Evolutionary conservation across 2,113 vertebrate genomes (phyloP).

Genomic region (Siniperca knerii): DNA sequence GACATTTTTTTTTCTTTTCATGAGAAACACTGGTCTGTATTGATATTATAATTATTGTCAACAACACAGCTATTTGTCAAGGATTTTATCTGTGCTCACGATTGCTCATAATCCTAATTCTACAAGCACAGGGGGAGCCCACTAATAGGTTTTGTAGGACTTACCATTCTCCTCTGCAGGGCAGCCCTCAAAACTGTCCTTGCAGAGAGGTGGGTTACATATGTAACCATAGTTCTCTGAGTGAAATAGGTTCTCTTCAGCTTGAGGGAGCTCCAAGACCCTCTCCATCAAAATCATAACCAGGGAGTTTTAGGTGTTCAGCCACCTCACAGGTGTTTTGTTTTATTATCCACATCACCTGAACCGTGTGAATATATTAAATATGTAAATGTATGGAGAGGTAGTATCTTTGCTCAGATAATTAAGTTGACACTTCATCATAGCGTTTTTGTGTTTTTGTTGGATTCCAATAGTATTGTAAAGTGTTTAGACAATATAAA

Average conservation of each 20-base stretch:
- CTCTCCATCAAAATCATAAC: background rate
- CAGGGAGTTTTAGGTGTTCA: background rate
- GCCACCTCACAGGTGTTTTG: background rate
- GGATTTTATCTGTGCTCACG: background rate
- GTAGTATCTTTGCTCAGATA: background rate
- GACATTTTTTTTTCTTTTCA: background rate
- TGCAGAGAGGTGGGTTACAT: background rate
- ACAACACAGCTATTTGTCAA: constrained; percentile 5
- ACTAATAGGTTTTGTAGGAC: background rate
- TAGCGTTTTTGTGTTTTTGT: background rate
- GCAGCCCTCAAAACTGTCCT: background rate
- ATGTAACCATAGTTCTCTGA: background rate
- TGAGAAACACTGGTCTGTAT: background rate
- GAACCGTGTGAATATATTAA: background rate
- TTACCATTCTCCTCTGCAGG: background rate
- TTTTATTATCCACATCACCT: background rate
- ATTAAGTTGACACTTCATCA: too few species aligned
- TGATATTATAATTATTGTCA: background rate
- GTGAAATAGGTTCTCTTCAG: background rate
- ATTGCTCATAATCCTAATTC: constrained; percentile 14
- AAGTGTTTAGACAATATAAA: background rate
- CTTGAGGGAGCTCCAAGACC: background rate
- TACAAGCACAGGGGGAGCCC: background rate
- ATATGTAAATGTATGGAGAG: background rate
- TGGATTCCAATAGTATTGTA: background rate